These are phyloP conservation scores for Toxotes jaculatrix DNA, from an alignment of 2,113 vertebrate species.

Conservation along the genomic window DNA sequence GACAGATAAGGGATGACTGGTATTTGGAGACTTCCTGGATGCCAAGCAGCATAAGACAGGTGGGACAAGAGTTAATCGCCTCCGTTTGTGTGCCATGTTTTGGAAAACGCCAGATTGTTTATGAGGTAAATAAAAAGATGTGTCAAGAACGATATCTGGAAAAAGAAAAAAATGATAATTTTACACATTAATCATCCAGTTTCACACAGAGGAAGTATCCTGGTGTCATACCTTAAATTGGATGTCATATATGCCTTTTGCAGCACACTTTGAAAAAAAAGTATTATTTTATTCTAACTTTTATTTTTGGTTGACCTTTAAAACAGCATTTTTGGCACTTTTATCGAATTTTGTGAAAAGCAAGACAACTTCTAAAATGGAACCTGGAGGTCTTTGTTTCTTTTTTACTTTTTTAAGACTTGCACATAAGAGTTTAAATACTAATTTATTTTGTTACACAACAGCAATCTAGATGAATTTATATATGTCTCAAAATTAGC, in stretches of 20 bases:
- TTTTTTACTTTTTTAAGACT: neutral
- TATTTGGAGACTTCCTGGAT: constrained; percentile 58
- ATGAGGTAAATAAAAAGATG: constrained; percentile 5
- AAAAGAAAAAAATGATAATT: neutral
- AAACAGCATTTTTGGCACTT: neutral
- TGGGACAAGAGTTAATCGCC: constrained; percentile 53
- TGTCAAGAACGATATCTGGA: neutral
- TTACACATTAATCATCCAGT: neutral
- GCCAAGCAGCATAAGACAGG: constrained; percentile 21
- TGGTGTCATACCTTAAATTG: neutral
- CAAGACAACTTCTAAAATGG: too few species aligned
- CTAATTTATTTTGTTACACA: neutral
- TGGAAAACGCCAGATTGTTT: constrained; percentile 18
- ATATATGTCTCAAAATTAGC: neutral
- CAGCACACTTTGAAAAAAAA: neutral
- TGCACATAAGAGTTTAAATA: neutral
- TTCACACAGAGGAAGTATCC: neutral
- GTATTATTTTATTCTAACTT: neutral
- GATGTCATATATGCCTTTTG: neutral
- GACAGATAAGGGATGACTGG: constrained; percentile 55
- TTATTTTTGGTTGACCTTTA: neutral
- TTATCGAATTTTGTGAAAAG: neutral
- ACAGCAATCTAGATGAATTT: neutral
- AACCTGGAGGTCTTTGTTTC: too few species aligned
- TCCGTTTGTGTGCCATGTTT: constrained; percentile 25